These are phyloP conservation scores for Calonectris borealis DNA, from an alignment of 2,113 vertebrate genomes.

Conservation along the genomic window DNA sequence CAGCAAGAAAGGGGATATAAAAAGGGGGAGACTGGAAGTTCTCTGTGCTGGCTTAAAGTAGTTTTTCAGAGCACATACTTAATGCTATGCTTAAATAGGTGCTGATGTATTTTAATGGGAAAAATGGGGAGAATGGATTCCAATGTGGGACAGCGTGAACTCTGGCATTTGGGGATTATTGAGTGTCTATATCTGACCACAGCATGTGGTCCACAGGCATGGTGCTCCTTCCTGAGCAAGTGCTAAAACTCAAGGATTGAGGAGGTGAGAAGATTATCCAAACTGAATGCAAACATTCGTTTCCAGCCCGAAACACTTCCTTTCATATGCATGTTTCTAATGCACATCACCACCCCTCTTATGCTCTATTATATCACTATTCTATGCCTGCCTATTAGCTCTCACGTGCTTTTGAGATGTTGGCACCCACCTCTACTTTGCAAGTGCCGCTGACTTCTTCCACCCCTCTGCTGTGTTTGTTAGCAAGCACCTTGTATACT, in stretches of 20 bases:
- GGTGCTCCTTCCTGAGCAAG: background rate
- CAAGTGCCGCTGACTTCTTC: background rate
- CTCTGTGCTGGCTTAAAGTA: background rate
- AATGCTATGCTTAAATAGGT: background rate
- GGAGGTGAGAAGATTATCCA: background rate
- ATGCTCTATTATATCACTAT: background rate
- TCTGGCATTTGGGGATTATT: background rate
- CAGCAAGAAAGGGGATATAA: background rate
- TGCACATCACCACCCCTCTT: background rate
- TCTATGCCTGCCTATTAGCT: background rate
- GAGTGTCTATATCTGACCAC: background rate
- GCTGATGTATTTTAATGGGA: background rate
- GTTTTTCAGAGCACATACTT: background rate
- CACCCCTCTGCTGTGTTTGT: background rate
- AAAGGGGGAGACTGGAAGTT: background rate
- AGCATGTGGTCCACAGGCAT: background rate
- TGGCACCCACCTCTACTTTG: background rate
- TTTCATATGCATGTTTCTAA: background rate
- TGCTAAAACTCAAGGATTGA: background rate
- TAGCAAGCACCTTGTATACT: background rate
- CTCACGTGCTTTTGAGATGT: background rate
- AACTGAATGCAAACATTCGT: background rate
- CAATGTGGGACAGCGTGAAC: background rate
- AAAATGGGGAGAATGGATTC: background rate
- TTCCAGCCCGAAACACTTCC: background rate